Conservation (phyloP, 2,113 vertebrate species). For the Tiliqua scincoides region DNA sequence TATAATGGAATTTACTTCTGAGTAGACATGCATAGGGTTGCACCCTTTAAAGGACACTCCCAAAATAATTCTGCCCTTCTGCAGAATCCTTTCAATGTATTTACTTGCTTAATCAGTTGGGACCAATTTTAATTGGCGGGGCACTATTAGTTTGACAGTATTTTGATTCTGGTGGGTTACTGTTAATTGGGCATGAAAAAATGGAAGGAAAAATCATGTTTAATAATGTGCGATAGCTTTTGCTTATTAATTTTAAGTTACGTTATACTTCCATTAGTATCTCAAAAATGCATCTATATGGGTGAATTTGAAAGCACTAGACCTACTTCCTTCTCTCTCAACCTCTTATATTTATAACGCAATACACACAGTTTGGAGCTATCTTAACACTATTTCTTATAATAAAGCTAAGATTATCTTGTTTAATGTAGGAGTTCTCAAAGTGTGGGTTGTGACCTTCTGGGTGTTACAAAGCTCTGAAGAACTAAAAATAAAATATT, state of each 20-base stretch:
- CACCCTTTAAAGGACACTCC: no score
- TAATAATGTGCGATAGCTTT: neutral
- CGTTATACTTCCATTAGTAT: neutral
- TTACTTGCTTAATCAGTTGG: neutral
- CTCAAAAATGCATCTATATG: neutral
- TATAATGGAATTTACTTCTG: no score
- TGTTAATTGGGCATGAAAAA: neutral
- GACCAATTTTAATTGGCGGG: neutral
- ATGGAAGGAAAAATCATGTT: neutral
- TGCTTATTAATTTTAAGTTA: neutral
- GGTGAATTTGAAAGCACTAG: neutral
- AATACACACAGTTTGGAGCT: neutral
- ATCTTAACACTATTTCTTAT: no score
- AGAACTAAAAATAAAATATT: no score
- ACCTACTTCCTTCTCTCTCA: neutral
- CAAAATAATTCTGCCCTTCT: no score
- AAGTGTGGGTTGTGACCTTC: no score
- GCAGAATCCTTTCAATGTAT: no score
- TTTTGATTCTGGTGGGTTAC: neutral
- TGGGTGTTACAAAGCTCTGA: no score
- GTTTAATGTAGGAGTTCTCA: no score
- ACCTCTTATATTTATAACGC: neutral
- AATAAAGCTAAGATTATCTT: neutral
- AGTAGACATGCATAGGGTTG: no score
- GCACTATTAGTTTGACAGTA: neutral